These are phyloP conservation scores for Syrrhaptes paradoxus DNA, from an alignment of 2,113 vertebrate species.

Conservation along the genomic window DNA sequence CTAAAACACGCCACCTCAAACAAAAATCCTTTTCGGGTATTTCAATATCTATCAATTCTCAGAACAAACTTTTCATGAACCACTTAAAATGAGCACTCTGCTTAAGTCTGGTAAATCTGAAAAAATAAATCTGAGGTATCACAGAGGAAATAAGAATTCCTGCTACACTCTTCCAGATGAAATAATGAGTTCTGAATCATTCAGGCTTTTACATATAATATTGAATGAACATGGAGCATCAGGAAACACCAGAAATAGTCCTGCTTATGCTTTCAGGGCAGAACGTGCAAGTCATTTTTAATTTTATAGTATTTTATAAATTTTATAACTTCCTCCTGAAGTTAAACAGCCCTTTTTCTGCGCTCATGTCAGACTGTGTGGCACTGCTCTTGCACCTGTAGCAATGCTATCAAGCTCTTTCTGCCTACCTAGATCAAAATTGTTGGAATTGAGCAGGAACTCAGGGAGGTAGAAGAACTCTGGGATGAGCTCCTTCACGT, in stretches of 20 bases:
- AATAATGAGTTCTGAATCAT: not conserved
- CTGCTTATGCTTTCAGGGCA: not conserved
- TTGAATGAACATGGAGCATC: not conserved
- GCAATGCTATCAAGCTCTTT: not conserved
- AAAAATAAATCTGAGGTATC: not conserved
- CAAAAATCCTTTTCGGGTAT: not conserved
- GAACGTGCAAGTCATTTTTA: not conserved
- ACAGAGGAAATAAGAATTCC: not conserved
- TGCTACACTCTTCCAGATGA: not conserved
- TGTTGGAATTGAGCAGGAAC: conserved; percentile 97
- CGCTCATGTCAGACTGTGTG: not conserved
- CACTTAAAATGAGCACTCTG: not conserved
- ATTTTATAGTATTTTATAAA: no score
- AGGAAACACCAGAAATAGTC: not conserved
- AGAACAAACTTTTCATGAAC: not conserved
- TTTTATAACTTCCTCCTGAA: not conserved
- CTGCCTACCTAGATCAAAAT: conserved; percentile 92
- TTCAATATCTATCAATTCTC: not conserved
- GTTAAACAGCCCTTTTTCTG: not conserved
- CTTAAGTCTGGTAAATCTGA: not conserved
- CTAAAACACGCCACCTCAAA: not conserved
- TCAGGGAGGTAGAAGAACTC: conserved; percentile 99
- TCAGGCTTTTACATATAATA: not conserved
- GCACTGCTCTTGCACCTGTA: not conserved
- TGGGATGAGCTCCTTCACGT: conserved; percentile 97